Evolutionary conservation across 35 echinoderm and acorn worm species (phyloP).

Genomic region (Heliocidaris tuberculata): DNA sequence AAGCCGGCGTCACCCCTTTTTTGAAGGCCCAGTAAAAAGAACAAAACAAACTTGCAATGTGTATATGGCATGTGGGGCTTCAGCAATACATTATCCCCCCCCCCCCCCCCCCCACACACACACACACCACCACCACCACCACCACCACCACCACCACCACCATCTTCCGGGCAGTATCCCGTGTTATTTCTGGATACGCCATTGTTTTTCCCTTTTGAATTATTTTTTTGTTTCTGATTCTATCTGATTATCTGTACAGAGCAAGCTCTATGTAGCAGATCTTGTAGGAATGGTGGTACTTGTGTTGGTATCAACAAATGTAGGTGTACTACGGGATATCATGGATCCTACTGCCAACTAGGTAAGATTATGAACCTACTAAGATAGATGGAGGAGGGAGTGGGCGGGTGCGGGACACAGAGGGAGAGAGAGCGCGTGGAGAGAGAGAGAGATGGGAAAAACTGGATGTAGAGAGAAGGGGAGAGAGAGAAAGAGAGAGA

Average conservation of each 20-base stretch:
- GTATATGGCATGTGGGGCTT: too few relatives aligned
- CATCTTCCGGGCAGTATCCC: too few relatives aligned
- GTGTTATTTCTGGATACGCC: too few relatives aligned
- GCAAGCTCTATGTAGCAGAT: constrained; percentile 36
- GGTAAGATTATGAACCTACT: constrained; percentile 8
- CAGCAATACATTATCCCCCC: too few relatives aligned
- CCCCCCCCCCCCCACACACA: too few relatives aligned
- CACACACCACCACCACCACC: too few relatives aligned
- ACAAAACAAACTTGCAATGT: too few relatives aligned
- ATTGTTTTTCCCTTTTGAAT: too few relatives aligned
- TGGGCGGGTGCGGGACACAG: neutral
- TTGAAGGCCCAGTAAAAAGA: too few relatives aligned
- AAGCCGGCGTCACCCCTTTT: too few relatives aligned
- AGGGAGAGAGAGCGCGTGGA: too few relatives aligned
- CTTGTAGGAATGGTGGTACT: constrained; percentile 61
- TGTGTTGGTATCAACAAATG: constrained; percentile 78
- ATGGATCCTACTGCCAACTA: constrained; percentile 63
- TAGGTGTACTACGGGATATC: constrained; percentile 53
- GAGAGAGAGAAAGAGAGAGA: neutral
- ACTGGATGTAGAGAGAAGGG: neutral
- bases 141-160: too few relatives aligned
- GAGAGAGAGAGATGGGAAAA: neutral
- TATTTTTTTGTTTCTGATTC: neutral
- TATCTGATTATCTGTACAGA: constrained; percentile 27
- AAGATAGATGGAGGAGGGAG: neutral